Conservation (phyloP, 2,113 vertebrate species). For the Syrmaticus mikado region DNA sequence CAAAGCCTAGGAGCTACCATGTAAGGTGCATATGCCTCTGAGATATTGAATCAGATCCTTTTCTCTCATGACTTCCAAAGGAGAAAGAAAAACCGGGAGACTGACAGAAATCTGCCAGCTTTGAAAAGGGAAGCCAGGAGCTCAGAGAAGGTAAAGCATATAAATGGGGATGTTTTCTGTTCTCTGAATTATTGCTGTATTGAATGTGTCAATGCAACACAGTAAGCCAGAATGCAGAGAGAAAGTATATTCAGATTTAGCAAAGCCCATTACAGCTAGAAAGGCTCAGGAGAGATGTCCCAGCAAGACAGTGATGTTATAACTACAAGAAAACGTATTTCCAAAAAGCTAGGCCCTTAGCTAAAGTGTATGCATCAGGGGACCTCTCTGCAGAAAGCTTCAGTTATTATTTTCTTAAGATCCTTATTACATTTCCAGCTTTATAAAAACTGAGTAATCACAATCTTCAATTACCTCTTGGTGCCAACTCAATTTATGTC, state of each 20-base stretch:
- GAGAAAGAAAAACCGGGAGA: accelerated
- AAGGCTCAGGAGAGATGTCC: constrained; percentile 61
- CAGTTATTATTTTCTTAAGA: constrained; percentile 68
- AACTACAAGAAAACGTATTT: constrained; percentile 62
- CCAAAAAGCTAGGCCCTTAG: constrained; percentile 47
- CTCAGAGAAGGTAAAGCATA: neutral
- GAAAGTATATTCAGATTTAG: neutral
- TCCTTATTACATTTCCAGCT: constrained; percentile 62
- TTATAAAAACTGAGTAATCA: constrained; percentile 70
- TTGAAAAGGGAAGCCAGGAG: neutral
- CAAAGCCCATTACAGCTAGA: constrained; percentile 1
- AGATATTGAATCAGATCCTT: neutral
- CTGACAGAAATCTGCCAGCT: neutral
- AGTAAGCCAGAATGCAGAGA: neutral
- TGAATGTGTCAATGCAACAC: neutral
- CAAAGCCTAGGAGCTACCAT: neutral
- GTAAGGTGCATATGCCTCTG: neutral
- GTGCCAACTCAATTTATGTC: constrained; percentile 51
- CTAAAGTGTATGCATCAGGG: constrained; percentile 54
- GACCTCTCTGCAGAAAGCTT: constrained; percentile 46
- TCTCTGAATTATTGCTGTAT: neutral
- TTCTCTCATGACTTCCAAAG: neutral
- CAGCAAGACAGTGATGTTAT: constrained; percentile 64
- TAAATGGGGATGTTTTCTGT: neutral
- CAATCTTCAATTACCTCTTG: constrained; percentile 68